phyloP scores from a whole-genome alignment of 2,797 vertebrate species.

The Octomys mimax region DNA sequence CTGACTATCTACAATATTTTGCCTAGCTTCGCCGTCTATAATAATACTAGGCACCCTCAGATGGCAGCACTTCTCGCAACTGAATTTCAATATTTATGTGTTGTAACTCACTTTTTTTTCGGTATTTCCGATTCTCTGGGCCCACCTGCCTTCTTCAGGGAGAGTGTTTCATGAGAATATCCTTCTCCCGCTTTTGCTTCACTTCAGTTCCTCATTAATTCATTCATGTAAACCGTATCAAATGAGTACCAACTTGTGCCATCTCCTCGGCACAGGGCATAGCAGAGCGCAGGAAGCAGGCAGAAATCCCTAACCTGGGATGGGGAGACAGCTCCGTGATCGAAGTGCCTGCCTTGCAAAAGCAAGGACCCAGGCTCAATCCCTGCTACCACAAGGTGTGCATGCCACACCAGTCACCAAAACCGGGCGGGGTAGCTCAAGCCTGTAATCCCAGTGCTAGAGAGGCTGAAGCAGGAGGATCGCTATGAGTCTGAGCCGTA shows the following conservation, averaged over 20 bases:
- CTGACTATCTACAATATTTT: not conserved
- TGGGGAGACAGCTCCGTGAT: too few relatives aligned
- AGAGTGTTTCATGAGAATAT: not conserved
- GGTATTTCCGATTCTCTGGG: not conserved
- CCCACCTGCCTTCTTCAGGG: not conserved
- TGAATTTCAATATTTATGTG: not conserved
- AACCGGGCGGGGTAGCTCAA: too few relatives aligned
- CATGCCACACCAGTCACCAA: too few relatives aligned
- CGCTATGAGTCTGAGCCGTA: too few relatives aligned
- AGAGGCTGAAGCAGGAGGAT: too few relatives aligned
- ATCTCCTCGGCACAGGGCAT: not conserved
- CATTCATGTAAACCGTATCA: not conserved
- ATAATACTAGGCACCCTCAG: not conserved
- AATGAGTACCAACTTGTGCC: not conserved
- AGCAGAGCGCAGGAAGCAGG: not conserved
- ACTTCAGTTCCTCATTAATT: not conserved
- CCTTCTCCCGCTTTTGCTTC: not conserved
- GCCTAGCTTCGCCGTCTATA: not conserved
- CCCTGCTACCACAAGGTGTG: too few relatives aligned
- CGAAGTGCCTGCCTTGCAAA: too few relatives aligned
- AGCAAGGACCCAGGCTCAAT: too few relatives aligned
- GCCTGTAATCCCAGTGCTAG: too few relatives aligned
- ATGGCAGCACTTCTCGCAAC: not conserved
- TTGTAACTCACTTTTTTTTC: not conserved
- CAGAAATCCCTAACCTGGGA: not conserved